phyloP scores from a whole-genome alignment of 2,113 vertebrate species.

The Candoia aspera region DNA sequence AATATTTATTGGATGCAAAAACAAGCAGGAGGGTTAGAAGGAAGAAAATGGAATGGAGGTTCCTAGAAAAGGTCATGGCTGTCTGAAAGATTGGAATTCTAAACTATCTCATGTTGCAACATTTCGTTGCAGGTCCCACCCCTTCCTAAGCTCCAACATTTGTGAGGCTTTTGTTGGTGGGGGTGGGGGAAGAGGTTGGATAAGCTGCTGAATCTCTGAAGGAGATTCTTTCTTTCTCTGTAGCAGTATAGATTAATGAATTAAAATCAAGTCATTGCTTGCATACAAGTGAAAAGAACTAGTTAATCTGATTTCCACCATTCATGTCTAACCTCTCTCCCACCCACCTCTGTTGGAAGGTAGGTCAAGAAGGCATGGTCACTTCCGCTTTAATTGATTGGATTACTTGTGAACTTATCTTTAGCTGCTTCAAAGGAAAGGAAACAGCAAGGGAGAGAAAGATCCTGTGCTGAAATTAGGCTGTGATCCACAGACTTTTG shows the following conservation, averaged over 20 bases:
- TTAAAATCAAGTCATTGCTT: not conserved
- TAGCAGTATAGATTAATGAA: not conserved
- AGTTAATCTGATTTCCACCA: not conserved
- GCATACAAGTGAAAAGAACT: not conserved
- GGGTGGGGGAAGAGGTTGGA: not conserved
- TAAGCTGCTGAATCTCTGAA: not conserved
- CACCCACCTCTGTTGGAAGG: not conserved
- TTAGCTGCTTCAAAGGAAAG: not conserved
- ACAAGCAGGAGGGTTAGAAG: no score
- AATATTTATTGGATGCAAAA: no score
- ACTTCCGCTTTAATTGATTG: not conserved
- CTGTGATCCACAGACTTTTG: not conserved
- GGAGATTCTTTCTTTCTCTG: not conserved
- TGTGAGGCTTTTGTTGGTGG: not conserved
- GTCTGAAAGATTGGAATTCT: not conserved
- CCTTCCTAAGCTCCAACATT: not conserved
- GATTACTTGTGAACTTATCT: not conserved
- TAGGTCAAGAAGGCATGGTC: not conserved
- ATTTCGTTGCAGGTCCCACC: no score
- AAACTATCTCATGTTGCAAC: no score
- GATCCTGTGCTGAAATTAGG: not conserved
- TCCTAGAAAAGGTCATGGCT: not conserved
- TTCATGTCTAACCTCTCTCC: not conserved
- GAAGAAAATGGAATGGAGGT: no score
- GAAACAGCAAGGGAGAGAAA: not conserved